Base-by-base conservation (phyloP, 2,888 invertebrate species). In the Tenthredo amoena region DNA sequence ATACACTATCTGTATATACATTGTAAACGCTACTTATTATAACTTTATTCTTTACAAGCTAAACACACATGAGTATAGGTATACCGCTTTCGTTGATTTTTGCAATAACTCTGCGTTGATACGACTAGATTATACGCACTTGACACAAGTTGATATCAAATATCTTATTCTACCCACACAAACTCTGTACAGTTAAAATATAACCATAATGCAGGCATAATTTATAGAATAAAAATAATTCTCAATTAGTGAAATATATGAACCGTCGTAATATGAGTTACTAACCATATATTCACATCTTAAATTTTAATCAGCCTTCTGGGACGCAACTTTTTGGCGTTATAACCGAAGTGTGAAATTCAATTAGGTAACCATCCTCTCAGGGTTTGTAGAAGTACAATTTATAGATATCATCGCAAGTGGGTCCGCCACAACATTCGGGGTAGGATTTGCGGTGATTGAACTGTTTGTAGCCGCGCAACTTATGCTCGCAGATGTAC, bases 381-480 rank as follows among this genome's bases (percentile, higher is more conserved):
- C 31, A 50, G 31, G 68, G 68, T 34, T 7, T 68, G 47, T 83
- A 83, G n/a, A 21, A 31, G 83, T 83, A 83, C 12, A n/a, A 47
- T 71, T 83, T 83, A n/a, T 68, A 47, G 26, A 43, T 18, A 31
- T 83, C 83, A 18, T 83, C 47, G 50, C 89, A 91, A 72, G 86
- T 87, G 6, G 87, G 85, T 34, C 87, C 65, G 1, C 15, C 85
- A 40, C 90, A 90, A 43, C 89, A 90, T 10, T 88, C 74, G 0
- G 90, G 89, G 55, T 86, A 89, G 10, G 87, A 86, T 71, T 88
- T 89, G 7, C 72, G 84, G 21, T 86, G 31, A 86, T 89, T 86
- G 6, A n/a, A 21, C 7, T 85, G 55, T 2, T 72, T 82, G 71
- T 87, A 87, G 26, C 87, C 88, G 47, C 47, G 83, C n/a, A 65